Evolutionary conservation across 2,113 vertebrate species (phyloP).

Genomic region (Seriola rivoliana): DNA sequence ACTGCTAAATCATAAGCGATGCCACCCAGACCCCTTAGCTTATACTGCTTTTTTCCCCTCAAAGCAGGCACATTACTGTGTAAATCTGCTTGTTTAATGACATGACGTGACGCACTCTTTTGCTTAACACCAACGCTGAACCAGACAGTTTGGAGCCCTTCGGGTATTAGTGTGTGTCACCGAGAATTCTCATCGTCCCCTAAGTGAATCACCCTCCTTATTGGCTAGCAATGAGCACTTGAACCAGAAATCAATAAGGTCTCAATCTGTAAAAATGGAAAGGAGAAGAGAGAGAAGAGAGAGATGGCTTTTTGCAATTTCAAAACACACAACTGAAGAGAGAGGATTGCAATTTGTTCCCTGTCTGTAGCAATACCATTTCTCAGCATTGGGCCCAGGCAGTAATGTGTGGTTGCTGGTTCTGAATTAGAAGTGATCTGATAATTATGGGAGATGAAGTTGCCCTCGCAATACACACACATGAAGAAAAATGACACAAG

Average conservation of each 20-base stretch:
- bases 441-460: conserved; percentile 36
- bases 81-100: conserved; percentile 64
- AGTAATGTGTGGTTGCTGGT: conserved; percentile 28
- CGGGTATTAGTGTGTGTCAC: conserved; percentile 65
- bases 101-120: conserved; percentile 62
- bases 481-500: conserved; percentile 25
- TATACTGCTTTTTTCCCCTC: background rate
- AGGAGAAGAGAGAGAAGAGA: conserved; percentile 6
- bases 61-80: background rate
- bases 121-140: conserved; percentile 55
- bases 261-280: conserved; percentile 72
- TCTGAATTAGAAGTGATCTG: conserved; percentile 48
- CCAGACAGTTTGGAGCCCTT: conserved; percentile 71
- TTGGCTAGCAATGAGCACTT: conserved; percentile 73
- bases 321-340: conserved; percentile 48
- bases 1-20: background rate
- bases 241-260: conserved; percentile 80
- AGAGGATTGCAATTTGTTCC: conserved; percentile 58
- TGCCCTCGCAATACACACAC: background rate
- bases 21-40: background rate
- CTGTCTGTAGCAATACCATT: conserved; percentile 30
- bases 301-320: conserved; percentile 50
- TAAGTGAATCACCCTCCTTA: conserved; percentile 76
- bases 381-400: conserved; percentile 7
- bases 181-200: conserved; percentile 72